Evolutionary conservation across 2,113 vertebrate genomes (phyloP), one percentile per base, ranked within the genome.

Genomic region (Cephalopterus ornatus): DNA sequence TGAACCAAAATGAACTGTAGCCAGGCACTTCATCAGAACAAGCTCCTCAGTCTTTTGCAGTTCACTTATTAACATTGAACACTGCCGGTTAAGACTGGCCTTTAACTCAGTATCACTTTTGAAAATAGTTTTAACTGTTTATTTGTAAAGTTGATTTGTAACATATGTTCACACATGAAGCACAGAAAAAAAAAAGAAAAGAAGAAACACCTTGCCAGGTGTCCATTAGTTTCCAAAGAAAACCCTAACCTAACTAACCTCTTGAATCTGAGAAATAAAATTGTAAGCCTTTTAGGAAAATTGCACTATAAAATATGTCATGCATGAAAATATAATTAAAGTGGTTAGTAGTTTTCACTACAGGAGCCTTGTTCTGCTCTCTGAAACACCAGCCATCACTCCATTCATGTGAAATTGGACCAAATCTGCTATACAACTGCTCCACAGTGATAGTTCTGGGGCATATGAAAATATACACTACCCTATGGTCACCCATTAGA

Each of bases 311-410:
- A 95, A 95, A 68, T 90, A 88, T 77, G 44, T 93, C 95, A 94
- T 21, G 8, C 82, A 85, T 78, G 65, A 94, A 94, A 92, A 94
- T 89, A 87, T 65, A 86, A 83, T 92, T 73, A 86, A 89, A 63
- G 44, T 91, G 52, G 82, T 89, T 93, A 75, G 92, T 77, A 93
- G 83, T 96, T 97, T 95, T 96, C 95, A 95, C 81, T 91, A 85
- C 37, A 68, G 72, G 87, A 79, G 35, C 77, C 92, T 56, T 46
- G 27, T 84, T 94, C 71, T 92, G 49, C 59, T 78, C 42, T 94
- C 61, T 87, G 66, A 94, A 90, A 94, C 8, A 55, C 59, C 66
- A 75, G 49, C 62, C 76, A 68, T 92, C 3, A 2, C 26, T 95
- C 85, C 65, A 83, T 68, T 98, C 84, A 50, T 77, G 55, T 89